These are phyloP conservation scores for Agapornis canus DNA, from an alignment of 2,797 vertebrate genomes.

Conservation along the genomic window DNA sequence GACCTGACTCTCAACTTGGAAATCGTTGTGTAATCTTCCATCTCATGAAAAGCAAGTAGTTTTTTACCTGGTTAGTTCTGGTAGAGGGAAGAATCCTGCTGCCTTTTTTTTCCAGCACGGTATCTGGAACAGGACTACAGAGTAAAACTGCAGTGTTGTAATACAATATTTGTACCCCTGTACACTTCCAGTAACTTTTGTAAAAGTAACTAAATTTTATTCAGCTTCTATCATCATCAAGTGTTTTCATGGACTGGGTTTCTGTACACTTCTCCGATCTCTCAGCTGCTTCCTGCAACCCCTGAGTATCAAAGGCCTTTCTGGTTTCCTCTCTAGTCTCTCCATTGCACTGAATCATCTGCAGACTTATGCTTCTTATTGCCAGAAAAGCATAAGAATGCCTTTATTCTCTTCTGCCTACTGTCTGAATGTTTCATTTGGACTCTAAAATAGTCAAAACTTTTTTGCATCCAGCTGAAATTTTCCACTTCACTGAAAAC, in stretches of 20 bases:
- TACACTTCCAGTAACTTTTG: background rate
- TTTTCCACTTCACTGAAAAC: background rate
- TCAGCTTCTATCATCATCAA: background rate
- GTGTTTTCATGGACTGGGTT: background rate
- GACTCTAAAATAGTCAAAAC: background rate
- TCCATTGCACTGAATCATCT: background rate
- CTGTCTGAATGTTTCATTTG: background rate
- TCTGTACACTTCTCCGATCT: background rate
- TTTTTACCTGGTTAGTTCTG: background rate
- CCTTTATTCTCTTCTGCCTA: background rate
- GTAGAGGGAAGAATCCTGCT: background rate
- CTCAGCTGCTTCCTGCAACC: background rate
- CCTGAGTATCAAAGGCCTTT: background rate
- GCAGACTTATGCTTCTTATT: background rate
- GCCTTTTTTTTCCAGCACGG: accelerated
- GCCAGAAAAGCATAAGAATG: background rate
- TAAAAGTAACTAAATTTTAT: background rate
- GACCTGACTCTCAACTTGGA: background rate
- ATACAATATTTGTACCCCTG: background rate
- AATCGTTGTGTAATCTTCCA: background rate
- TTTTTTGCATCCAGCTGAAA: background rate
- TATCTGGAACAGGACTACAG: background rate
- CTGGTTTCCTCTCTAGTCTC: background rate
- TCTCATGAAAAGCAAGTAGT: background rate
- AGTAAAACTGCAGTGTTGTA: background rate